These are phyloP conservation scores for Sitobion miscanthi DNA, from an alignment of 1,140 invertebrate species.

Conservation along the genomic window DNA sequence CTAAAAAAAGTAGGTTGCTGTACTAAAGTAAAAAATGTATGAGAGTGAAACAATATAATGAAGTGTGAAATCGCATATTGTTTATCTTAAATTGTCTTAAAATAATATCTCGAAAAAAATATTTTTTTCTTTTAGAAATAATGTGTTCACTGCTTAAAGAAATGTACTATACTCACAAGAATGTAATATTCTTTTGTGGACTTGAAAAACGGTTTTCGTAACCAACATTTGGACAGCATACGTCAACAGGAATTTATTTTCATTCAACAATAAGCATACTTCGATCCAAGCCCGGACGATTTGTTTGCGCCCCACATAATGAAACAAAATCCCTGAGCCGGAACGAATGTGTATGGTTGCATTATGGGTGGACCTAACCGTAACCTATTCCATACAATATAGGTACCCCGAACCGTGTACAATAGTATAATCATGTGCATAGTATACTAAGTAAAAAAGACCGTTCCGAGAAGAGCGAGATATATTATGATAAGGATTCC, in stretches of 20 bases:
- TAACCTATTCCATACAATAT: neutral
- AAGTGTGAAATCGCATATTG: too few species aligned
- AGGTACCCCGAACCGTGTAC: neutral
- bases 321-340: neutral
- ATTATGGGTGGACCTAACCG: neutral
- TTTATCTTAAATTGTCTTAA: neutral
- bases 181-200: neutral
- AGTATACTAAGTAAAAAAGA: neutral
- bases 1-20: neutral
- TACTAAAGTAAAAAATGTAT: neutral
- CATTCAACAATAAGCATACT: neutral
- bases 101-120: neutral
- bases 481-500: neutral
- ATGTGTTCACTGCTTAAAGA: neutral
- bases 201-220: neutral
- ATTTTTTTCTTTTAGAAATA: neutral
- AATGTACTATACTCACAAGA: neutral
- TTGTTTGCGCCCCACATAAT: neutral
- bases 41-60: neutral
- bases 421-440: neutral
- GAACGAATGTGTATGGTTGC: neutral
- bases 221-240: neutral
- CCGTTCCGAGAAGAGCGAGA: neutral
- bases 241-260: neutral
- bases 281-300: neutral